Evolutionary conservation across 1,140 invertebrate species (phyloP).

Genomic region (Orius laevigatus): DNA sequence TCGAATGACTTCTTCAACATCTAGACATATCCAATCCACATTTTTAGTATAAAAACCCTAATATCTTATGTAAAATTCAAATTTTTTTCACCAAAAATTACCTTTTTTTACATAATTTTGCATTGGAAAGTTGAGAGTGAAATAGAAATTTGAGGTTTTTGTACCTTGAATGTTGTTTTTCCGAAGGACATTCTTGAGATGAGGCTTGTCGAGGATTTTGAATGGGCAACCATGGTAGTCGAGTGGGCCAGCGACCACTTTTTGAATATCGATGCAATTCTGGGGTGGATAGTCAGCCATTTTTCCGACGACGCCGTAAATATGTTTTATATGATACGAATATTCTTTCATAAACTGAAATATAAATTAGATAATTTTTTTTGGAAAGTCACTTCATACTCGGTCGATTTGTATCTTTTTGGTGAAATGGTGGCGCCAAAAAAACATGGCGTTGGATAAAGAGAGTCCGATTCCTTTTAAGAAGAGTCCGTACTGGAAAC

Average conservation of each 20-base stretch:
- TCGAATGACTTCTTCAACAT: conserved; percentile 36
- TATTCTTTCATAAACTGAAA: conserved; percentile 80
- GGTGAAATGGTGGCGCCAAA: conserved; percentile 83
- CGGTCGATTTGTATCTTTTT: conserved; percentile 75
- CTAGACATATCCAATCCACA: no score
- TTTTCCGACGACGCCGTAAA: conserved; percentile 91
- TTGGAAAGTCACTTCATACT: no score
- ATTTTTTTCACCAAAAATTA: no score
- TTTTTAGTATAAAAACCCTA: no score
- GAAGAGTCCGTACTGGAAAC: conserved; percentile 87
- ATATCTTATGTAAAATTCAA: no score
- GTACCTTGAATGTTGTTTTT: no score
- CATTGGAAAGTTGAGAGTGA: no score
- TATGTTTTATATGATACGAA: conserved; percentile 79
- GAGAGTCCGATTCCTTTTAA: conserved; percentile 83
- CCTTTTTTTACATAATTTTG: no score
- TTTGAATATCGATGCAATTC: conserved; percentile 86
- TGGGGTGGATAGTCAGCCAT: conserved; percentile 78
- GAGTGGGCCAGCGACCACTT: conserved; percentile 48
- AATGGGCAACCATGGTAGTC: conserved; percentile 92
- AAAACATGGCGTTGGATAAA: conserved; percentile 69
- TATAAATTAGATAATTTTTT: background rate
- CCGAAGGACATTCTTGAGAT: conserved; percentile 57
- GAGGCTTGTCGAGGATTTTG: conserved; percentile 52
- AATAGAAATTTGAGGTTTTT: no score